A percentile compares a stretch with the other conserved stretches of the same genome.
Conservation (phyloP, 2,113 vertebrate genomes). For the Aramus guarauna region DNA sequence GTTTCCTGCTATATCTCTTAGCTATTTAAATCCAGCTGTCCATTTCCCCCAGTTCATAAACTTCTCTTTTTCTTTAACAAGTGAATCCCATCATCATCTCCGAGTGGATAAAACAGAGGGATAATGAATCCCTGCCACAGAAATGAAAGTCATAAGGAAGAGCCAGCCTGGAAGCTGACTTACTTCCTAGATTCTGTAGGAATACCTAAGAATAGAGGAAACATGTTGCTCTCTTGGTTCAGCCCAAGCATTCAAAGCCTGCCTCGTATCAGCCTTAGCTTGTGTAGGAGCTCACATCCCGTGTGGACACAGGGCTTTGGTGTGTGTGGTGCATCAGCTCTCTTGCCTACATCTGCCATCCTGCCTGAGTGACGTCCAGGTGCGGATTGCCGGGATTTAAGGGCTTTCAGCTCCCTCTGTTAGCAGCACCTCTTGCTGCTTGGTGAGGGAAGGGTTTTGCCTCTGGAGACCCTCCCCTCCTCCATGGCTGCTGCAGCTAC, state of each 20-base stretch:
- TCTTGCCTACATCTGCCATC: background rate
- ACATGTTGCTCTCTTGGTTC: fast-evolving
- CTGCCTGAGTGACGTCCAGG: background rate
- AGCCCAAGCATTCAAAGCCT: background rate
- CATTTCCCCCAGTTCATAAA: background rate
- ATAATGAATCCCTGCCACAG: background rate
- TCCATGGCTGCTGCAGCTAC: background rate
- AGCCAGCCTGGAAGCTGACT: background rate
- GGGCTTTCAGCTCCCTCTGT: background rate
- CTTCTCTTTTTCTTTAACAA: background rate
- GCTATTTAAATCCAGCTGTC: background rate
- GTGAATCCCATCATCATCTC: background rate
- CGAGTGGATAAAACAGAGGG: background rate
- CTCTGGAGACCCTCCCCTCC: background rate
- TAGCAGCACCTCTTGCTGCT: background rate
- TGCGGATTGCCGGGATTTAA: background rate
- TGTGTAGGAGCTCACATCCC: fast-evolving
- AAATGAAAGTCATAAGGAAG: background rate
- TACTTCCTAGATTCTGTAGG: background rate
- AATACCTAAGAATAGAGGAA: background rate
- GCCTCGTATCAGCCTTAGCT: fast-evolving
- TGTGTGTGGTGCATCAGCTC: background rate
- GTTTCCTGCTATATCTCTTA: background rate
- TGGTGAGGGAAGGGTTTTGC: background rate
- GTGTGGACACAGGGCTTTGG: background rate